These are phyloP conservation scores for Tyria jacobaeae DNA, from an alignment of 2,888 invertebrate genomes.

Conservation along the genomic window DNA sequence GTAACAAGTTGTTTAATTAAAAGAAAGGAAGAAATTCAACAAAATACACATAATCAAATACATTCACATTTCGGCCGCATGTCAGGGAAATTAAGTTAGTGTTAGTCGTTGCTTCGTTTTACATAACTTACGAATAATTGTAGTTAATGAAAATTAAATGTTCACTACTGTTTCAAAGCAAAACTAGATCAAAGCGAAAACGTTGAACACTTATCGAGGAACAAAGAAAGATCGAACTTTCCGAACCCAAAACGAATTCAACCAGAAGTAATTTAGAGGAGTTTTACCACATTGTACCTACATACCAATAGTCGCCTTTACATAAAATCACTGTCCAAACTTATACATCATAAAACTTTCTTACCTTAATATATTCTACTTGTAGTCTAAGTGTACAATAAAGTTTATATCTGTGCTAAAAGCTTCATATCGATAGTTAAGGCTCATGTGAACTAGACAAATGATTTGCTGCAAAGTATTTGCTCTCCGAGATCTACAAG, in stretches of 20 bases:
- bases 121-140: too few relatives aligned
- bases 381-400: conserved; percentile 44
- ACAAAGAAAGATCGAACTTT: neutral
- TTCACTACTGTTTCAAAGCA: too few relatives aligned
- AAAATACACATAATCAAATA: too few relatives aligned
- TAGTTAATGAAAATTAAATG: too few relatives aligned
- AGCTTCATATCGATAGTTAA: conserved; percentile 54
- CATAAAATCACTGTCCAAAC: conserved; percentile 1
- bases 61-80: too few relatives aligned
- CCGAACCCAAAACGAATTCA: neutral
- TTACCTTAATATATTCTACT: conserved; percentile 34
- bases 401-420: conserved; percentile 65
- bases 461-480: conserved; percentile 4
- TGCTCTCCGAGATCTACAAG: neutral
- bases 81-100: too few relatives aligned
- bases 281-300: neutral
- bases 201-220: neutral
- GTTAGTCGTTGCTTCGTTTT: too few relatives aligned
- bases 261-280: neutral
- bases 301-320: conserved; percentile 4
- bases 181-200: too few relatives aligned
- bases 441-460: conserved; percentile 14
- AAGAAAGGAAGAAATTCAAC: too few relatives aligned
- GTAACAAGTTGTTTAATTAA: too few relatives aligned
- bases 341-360: conserved; percentile 21